Conservation (phyloP, 2,113 vertebrate species). For the Hydropotes inermis region DNA sequence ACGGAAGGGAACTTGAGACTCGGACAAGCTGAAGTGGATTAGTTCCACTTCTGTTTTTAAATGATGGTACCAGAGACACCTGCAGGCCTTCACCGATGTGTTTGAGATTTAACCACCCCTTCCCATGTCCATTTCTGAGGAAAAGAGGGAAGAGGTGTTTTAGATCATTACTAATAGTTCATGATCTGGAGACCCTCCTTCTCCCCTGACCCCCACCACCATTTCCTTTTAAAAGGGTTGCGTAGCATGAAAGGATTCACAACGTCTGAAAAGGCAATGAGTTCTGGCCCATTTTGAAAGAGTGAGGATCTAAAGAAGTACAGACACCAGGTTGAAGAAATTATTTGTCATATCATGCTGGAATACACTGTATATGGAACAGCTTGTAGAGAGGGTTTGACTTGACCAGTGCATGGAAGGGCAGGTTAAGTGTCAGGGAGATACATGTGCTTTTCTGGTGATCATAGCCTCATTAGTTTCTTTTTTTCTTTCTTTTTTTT, state of each 20-base stretch:
- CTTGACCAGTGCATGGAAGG: background rate
- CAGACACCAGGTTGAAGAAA: background rate
- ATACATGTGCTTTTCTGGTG: background rate
- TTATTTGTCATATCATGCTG: background rate
- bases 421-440: background rate
- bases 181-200: background rate
- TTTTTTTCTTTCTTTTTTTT: background rate
- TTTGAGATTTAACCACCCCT: background rate
- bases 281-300: background rate
- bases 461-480: background rate
- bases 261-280: background rate
- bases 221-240: background rate
- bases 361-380: background rate
- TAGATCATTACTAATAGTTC: background rate
- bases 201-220: fast-evolving
- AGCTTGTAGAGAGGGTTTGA: background rate
- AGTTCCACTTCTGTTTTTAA: background rate
- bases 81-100: background rate
- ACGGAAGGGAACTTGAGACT: background rate
- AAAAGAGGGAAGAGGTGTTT: background rate
- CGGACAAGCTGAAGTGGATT: background rate
- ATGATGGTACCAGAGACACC: background rate
- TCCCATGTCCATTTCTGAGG: background rate
- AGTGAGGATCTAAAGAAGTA: background rate
- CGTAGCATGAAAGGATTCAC: background rate